phyloP scores from a whole-genome alignment of 2,888 invertebrate species.

The Sinotaia quadrata region DNA sequence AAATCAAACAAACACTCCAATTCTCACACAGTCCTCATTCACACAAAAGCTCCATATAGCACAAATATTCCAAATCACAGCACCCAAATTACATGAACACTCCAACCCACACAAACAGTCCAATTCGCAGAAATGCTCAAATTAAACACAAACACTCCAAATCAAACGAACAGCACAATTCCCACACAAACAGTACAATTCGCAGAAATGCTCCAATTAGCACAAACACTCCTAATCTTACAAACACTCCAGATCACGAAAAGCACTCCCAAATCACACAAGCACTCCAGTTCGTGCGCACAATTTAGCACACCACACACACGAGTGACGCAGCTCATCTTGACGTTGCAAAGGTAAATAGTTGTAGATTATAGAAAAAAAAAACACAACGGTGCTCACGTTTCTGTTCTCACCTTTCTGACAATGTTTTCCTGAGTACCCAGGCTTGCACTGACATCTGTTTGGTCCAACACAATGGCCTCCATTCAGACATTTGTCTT shows the following conservation, averaged over 20 bases:
- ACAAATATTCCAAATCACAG: too few species aligned
- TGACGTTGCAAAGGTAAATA: not conserved
- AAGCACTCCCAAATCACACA: not conserved
- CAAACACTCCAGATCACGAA: not conserved
- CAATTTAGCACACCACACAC: not conserved
- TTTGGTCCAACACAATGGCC: constrained; percentile 63
- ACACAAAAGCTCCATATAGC: too few species aligned
- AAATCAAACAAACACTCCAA: too few species aligned
- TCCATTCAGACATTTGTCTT: constrained; percentile 62
- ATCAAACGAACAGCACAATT: not conserved
- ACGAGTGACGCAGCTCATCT: not conserved
- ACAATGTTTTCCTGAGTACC: constrained; percentile 63
- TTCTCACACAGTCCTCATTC: too few species aligned
- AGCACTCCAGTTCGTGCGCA: not conserved
- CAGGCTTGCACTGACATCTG: constrained; percentile 58
- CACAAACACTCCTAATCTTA: not conserved
- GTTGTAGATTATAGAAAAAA: not conserved
- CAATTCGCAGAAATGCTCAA: not conserved
- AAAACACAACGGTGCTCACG: not conserved
- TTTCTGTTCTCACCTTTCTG: constrained; percentile 48
- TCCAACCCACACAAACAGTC: too few species aligned
- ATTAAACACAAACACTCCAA: not conserved
- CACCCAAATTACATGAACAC: too few species aligned
- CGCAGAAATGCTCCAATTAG: too few species aligned
- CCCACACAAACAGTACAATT: not conserved